Evolutionary conservation across 2,797 vertebrate genomes (phyloP).

Genomic region (Bradypodion pumilum): DNA sequence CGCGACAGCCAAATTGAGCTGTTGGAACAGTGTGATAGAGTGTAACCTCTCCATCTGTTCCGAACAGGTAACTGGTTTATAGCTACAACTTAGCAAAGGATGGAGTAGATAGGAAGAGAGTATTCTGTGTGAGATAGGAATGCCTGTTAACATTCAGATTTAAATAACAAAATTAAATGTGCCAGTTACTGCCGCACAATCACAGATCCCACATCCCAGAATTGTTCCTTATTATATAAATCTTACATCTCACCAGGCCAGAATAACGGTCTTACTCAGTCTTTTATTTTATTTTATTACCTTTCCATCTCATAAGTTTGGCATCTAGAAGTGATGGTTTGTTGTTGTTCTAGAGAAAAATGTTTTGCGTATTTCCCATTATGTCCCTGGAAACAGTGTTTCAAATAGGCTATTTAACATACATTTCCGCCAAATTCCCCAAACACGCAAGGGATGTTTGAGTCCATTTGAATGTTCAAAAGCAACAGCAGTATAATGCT

Average conservation of each 20-base stretch:
- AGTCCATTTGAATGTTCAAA: not conserved
- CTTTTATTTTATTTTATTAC: not conserved
- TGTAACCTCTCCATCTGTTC: too few relatives aligned
- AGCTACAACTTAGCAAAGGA: too few relatives aligned
- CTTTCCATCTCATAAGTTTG: not conserved
- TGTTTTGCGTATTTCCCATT: not conserved
- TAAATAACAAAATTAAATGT: too few relatives aligned
- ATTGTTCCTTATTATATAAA: not conserved
- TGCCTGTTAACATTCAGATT: too few relatives aligned
- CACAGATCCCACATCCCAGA: not conserved
- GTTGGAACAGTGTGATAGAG: too few relatives aligned
- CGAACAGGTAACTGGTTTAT: too few relatives aligned
- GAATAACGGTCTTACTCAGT: not conserved
- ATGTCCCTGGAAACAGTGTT: not conserved
- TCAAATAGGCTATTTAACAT: constrained; percentile 1
- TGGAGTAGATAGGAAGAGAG: too few relatives aligned
- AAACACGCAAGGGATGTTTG: not conserved
- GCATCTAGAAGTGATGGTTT: not conserved
- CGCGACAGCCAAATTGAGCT: too few relatives aligned
- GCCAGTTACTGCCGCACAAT: too few relatives aligned
- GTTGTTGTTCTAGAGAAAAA: not conserved
- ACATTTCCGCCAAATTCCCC: not conserved
- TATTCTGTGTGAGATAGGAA: too few relatives aligned
- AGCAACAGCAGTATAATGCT: not conserved
- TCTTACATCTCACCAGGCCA: not conserved